Percentiles rank a stretch among this genome's conserved stretches.
phyloP scores from a whole-genome alignment of 2,113 vertebrate species.

The Gymnobelideus leadbeateri region DNA sequence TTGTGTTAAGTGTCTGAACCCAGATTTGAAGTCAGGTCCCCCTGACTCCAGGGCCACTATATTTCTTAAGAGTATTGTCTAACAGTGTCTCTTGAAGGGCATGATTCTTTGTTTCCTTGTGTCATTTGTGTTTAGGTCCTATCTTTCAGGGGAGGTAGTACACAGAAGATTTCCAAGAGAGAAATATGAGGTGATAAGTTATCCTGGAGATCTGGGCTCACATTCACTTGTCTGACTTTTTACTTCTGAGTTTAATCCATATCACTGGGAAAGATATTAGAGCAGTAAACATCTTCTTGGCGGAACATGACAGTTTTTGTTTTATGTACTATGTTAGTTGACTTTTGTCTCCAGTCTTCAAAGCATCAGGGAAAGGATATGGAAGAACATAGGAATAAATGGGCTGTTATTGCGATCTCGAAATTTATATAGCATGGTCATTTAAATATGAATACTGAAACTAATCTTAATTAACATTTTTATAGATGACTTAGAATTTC shows the following conservation, averaged over 20 bases:
- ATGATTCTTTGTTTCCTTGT: neutral
- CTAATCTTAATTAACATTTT: slow-evolving; percentile 18
- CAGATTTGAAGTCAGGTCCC: no score
- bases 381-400: neutral
- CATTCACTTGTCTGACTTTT: neutral
- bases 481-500: neutral
- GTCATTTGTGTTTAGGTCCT: neutral
- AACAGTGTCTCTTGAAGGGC: neutral
- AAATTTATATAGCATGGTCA: neutral
- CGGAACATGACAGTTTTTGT: no score
- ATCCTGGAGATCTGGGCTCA: neutral
- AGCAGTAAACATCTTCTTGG: no score
- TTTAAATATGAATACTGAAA: neutral
- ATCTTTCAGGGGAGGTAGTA: neutral
- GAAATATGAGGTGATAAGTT: neutral
- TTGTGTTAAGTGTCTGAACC: no score
- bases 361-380: no score
- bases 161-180: neutral
- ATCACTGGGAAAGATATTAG: neutral
- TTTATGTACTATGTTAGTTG: neutral
- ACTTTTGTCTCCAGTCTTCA: neutral
- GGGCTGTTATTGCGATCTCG: neutral
- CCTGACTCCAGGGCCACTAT: no score
- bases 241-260: neutral
- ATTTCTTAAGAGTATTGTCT: neutral